Evolutionary conservation across 2,113 vertebrate species (phyloP).

Genomic region (Neodontobutis hainanensis): DNA sequence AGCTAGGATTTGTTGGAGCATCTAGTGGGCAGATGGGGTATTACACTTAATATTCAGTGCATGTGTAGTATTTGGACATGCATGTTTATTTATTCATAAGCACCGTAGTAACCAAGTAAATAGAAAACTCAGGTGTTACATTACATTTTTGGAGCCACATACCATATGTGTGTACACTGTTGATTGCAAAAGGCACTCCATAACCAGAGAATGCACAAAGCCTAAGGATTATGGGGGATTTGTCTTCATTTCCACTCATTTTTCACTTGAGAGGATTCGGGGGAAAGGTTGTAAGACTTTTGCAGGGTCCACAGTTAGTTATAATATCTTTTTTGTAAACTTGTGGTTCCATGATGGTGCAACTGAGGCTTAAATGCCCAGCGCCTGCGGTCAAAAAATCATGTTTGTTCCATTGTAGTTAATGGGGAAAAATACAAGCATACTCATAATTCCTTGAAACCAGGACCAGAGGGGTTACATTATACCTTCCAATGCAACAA

Average conservation of each 20-base stretch:
- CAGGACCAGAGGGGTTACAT: constrained; percentile 27
- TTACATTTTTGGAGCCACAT: constrained; percentile 25
- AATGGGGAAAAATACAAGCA: constrained; percentile 49
- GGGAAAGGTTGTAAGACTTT: constrained; percentile 49
- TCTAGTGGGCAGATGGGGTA: neutral
- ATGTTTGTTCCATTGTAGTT: constrained; percentile 38
- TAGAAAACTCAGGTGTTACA: constrained; percentile 39
- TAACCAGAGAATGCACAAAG: constrained; percentile 20
- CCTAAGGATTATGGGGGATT: constrained; percentile 55
- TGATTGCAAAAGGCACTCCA: constrained; percentile 36
- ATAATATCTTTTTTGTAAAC: constrained; percentile 38
- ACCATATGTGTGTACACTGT: neutral
- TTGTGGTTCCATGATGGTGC: constrained; percentile 48
- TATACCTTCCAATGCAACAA: constrained; percentile 39
- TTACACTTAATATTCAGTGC: neutral
- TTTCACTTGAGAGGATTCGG: constrained; percentile 49
- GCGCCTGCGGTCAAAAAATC: constrained; percentile 34
- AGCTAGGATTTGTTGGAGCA: too few relatives aligned
- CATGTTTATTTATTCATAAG: neutral
- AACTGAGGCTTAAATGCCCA: constrained; percentile 29
- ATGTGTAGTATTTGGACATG: neutral
- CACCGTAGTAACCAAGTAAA: neutral
- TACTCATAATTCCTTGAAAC: constrained; percentile 42
- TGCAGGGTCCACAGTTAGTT: constrained; percentile 38
- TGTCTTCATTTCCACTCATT: constrained; percentile 58